Evolutionary conservation across 2,888 invertebrate genomes (phyloP).

Genomic region (Malthinus seriepunctatus): DNA sequence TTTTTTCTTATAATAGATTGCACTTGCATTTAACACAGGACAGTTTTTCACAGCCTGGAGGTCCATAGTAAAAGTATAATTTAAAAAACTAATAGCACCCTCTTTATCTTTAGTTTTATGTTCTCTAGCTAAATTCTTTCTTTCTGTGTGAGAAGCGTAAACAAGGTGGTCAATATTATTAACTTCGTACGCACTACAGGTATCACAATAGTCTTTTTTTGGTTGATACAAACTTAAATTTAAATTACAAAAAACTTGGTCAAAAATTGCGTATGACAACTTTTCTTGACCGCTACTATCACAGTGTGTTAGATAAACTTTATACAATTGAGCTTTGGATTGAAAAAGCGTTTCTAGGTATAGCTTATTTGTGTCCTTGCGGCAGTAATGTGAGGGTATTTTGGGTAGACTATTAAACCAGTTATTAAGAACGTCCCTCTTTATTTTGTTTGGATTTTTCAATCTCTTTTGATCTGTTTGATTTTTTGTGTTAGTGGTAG

Average conservation of each 20-base stretch:
- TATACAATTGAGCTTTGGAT: constrained; percentile 7
- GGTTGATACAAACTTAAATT: constrained; percentile 19
- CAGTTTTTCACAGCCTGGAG: background rate
- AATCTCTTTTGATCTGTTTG: background rate
- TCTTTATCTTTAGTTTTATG: background rate
- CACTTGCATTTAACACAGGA: background rate
- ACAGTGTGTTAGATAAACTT: background rate
- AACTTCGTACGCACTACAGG: constrained; percentile 14
- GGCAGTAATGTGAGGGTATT: constrained; percentile 21
- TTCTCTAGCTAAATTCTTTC: constrained; percentile 3
- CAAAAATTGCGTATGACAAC: background rate
- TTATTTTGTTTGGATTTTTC: constrained; percentile 1
- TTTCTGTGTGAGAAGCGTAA: constrained; percentile 12
- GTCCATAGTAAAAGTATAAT: background rate
- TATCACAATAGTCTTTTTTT: constrained; percentile 19
- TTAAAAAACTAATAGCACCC: background rate
- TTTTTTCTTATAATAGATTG: background rate
- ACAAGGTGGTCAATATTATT: constrained; percentile 10
- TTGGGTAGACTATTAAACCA: constrained; percentile 6
- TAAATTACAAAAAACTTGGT: constrained; percentile 1
- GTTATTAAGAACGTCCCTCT: background rate
- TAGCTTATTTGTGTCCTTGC: constrained; percentile 16
- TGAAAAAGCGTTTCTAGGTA: constrained; percentile 16
- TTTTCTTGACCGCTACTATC: background rate
- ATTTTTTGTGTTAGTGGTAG: background rate